phyloP scores from a whole-genome alignment of 2,888 invertebrate species.

The Brassicogethes aeneus region DNA sequence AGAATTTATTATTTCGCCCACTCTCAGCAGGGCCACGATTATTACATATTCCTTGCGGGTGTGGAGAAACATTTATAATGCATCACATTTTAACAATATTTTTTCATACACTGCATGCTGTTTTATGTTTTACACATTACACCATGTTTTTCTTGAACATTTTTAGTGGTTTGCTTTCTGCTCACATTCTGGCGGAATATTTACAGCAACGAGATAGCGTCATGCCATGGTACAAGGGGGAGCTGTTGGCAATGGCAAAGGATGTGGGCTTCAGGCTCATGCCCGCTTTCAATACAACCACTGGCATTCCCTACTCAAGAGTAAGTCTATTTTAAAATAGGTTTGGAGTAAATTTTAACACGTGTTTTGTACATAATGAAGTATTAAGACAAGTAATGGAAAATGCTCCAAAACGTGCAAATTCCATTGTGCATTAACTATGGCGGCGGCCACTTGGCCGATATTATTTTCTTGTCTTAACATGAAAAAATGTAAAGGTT shows the following conservation, averaged over 20 bases:
- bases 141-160: too few relatives aligned
- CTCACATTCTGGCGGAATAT: constrained; percentile 80
- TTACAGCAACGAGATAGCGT: constrained; percentile 66
- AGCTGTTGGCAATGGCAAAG: constrained; percentile 81
- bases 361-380: constrained; percentile 3
- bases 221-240: constrained; percentile 79
- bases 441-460: too few relatives aligned
- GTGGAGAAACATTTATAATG: too few relatives aligned
- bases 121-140: too few relatives aligned
- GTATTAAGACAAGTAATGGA: not conserved
- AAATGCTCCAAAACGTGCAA: too few relatives aligned
- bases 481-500: too few relatives aligned
- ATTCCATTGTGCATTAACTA: not conserved
- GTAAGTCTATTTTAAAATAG: constrained; percentile 42
- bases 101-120: too few relatives aligned
- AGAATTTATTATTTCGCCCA: too few relatives aligned
- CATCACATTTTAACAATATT: too few relatives aligned
- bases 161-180: constrained; percentile 80
- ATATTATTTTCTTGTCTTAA: too few relatives aligned
- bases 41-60: too few relatives aligned
- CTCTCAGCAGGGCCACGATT: too few relatives aligned
- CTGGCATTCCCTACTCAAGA: constrained; percentile 94
- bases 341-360: constrained; percentile 1
- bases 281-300: constrained; percentile 97
- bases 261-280: constrained; percentile 86